phyloP scores from a whole-genome alignment of 2,888 invertebrate genomes.

The Sepioteuthis lessoniana region DNA sequence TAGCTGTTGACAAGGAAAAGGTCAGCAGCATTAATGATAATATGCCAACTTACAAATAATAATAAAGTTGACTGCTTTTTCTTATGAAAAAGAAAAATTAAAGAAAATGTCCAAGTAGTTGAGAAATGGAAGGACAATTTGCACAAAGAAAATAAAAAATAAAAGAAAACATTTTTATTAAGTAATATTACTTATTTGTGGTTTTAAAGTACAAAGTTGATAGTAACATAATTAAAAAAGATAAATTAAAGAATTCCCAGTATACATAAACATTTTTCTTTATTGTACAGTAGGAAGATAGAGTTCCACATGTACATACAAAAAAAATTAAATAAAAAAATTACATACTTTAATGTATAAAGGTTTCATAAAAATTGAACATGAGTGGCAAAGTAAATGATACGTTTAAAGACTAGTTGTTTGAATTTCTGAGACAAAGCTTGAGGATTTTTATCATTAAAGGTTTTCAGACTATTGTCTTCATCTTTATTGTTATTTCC shows the following conservation, averaged over 20 bases:
- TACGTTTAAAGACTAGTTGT: too few relatives aligned
- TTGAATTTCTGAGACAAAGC: too few relatives aligned
- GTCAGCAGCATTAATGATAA: constrained; percentile 33
- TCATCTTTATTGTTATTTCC: too few relatives aligned
- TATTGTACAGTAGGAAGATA: too few relatives aligned
- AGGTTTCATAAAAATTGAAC: not conserved
- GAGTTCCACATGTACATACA: not conserved
- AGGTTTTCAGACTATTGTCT: too few relatives aligned
- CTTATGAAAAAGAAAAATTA: constrained; percentile 33
- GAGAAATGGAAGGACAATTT: not conserved
- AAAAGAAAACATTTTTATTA: not conserved
- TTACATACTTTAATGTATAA: not conserved
- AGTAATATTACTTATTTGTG: not conserved
- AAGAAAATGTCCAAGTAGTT: not conserved
- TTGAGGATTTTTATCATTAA: too few relatives aligned
- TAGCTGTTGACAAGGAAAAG: constrained; percentile 33
- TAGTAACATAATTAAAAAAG: not conserved
- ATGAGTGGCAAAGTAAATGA: too few relatives aligned
- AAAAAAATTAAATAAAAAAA: not conserved
- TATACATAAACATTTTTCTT: not conserved
- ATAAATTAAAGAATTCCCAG: not conserved
- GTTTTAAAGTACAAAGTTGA: not conserved
- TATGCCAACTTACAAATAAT: constrained; percentile 33
- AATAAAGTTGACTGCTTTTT: not conserved
- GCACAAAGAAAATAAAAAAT: not conserved